Evolutionary conservation across 2,888 invertebrate genomes (phyloP).

Genomic region (Hirtodrosophila histrioides): DNA sequence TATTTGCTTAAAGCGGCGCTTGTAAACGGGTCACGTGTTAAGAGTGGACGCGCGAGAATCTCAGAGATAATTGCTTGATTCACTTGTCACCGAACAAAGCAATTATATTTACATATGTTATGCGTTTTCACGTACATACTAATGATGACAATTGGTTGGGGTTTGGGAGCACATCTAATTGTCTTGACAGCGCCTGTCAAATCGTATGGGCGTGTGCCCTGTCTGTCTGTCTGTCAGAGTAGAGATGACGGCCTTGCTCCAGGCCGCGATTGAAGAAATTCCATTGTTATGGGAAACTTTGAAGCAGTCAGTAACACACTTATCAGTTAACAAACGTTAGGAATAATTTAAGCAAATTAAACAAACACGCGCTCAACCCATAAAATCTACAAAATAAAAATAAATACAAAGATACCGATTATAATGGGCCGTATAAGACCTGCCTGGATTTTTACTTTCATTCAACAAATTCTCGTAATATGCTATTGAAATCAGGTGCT

Average conservation of each 20-base stretch:
- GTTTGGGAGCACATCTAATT: constrained; percentile 37
- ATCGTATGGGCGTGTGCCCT: constrained; percentile 25
- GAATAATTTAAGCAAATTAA: constrained; percentile 21
- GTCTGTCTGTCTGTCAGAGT: constrained; percentile 16
- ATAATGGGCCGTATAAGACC: constrained; percentile 2
- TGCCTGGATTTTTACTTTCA: constrained; percentile 57
- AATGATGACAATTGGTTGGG: constrained; percentile 29
- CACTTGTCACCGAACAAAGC: constrained; percentile 61
- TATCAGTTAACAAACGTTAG: constrained; percentile 11
- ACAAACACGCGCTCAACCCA: constrained; percentile 31
- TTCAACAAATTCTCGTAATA: constrained; percentile 41
- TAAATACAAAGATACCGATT: constrained; percentile 1
- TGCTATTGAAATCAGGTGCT: constrained; percentile 34
- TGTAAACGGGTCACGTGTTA: constrained; percentile 31
- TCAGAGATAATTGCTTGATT: constrained; percentile 62
- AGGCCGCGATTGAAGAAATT: constrained; percentile 7
- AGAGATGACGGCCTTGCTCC: constrained; percentile 7
- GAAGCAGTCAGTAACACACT: background rate
- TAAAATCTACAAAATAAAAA: constrained; percentile 7
- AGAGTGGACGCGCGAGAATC: constrained; percentile 37
- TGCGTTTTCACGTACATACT: constrained; percentile 34
- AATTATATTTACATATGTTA: constrained; percentile 61
- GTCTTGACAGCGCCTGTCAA: constrained; percentile 49
- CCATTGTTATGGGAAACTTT: background rate
- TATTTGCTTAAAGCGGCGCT: constrained; percentile 12